Conservation (phyloP, 2,797 vertebrate genomes). For the Silurus lanzhouensis region DNA sequence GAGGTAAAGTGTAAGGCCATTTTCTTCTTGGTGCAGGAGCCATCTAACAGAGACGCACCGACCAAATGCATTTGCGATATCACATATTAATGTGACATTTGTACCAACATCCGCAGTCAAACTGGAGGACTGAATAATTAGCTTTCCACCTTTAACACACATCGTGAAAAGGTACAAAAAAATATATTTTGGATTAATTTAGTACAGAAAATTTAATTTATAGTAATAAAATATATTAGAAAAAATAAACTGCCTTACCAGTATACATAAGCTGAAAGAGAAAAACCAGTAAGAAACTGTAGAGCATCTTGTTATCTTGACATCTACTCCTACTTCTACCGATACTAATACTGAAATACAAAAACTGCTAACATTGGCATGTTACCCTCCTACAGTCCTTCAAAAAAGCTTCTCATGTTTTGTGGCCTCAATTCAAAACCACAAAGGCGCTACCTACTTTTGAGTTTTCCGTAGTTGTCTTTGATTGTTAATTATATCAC, state of each 20-base stretch:
- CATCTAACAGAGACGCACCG: conserved; percentile 19
- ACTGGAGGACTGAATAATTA: conserved; percentile 31
- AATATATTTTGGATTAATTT: not conserved
- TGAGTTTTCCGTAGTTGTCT: conserved; percentile 16
- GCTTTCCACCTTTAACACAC: not conserved
- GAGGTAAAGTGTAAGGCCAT: conserved; percentile 8
- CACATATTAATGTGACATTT: conserved; percentile 29
- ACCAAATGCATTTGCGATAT: conserved; percentile 21
- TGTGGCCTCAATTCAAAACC: conserved; percentile 18
- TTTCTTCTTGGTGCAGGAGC: conserved; percentile 11
- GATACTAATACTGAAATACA: not conserved
- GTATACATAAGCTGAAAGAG: not conserved
- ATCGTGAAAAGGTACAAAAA: not conserved
- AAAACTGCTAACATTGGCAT: not conserved
- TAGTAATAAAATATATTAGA: not conserved
- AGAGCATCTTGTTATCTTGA: conserved; percentile 14
- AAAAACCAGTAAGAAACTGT: not conserved
- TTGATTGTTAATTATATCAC: conserved; percentile 4
- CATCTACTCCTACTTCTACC: no score
- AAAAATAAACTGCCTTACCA: not conserved
- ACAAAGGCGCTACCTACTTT: conserved; percentile 18
- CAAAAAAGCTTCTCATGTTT: not conserved
- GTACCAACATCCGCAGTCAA: conserved; percentile 8
- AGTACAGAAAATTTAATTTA: not conserved
- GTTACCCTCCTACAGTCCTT: not conserved